Percentiles rank a stretch among this genome's conserved stretches.
These are phyloP conservation scores for Drosophila murphyi DNA, from an alignment of 1,140 invertebrate species.

Conservation along the genomic window DNA sequence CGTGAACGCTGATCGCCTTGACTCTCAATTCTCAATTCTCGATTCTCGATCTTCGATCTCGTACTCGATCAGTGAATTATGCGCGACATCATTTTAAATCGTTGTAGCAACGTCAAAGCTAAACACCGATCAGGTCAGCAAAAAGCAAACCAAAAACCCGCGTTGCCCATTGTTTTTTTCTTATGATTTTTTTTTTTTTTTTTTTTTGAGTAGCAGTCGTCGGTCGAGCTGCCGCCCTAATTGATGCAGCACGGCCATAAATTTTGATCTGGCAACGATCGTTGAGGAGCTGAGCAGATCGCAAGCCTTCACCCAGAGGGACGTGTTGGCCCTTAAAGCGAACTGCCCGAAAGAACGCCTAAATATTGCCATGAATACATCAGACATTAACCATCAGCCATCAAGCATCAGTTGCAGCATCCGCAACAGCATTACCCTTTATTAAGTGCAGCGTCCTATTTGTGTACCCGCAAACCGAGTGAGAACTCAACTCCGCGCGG, in stretches of 20 bases:
- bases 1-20: slow-evolving; percentile 35
- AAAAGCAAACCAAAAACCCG: slow-evolving; percentile 36
- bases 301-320: slow-evolving; percentile 18
- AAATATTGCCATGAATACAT: slow-evolving; percentile 72
- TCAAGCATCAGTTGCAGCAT: slow-evolving; percentile 14
- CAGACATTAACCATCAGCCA: slow-evolving; percentile 28
- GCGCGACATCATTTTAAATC: slow-evolving; percentile 83
- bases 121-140: slow-evolving; percentile 76
- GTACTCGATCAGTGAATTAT: slow-evolving; percentile 73
- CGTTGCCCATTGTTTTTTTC: slow-evolving; percentile 42
- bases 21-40: slow-evolving; percentile 12
- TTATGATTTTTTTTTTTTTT: neutral
- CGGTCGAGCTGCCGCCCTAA: slow-evolving; percentile 64
- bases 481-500: slow-evolving; percentile 45
- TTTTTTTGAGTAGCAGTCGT: slow-evolving; percentile 57
- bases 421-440: slow-evolving; percentile 37
- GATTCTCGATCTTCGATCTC: slow-evolving; percentile 36
- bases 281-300: slow-evolving; percentile 21
- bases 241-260: slow-evolving; percentile 79
- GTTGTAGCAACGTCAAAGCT: slow-evolving; percentile 79
- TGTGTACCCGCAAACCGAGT: slow-evolving; percentile 13
- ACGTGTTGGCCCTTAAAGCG: slow-evolving; percentile 49
- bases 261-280: slow-evolving; percentile 60
- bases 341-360: slow-evolving; percentile 41
- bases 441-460: slow-evolving; percentile 31